A percentile compares a stretch with the other conserved stretches of the same genome.
Evolutionary conservation across 2,888 invertebrate genomes (phyloP).

Genomic region (Hypena proboscidalis): DNA sequence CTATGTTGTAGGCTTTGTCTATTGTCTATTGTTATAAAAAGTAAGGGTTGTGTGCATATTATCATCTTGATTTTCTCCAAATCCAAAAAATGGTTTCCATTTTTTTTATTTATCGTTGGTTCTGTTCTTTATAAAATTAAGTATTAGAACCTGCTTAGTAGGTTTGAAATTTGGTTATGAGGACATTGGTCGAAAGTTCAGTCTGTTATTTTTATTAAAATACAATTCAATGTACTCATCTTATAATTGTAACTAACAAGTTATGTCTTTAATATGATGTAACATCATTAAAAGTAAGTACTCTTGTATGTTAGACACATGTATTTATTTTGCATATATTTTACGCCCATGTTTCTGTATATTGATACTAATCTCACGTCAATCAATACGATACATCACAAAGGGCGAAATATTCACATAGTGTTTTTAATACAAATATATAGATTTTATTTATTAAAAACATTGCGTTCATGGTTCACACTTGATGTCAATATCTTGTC

Average conservation of each 20-base stretch:
- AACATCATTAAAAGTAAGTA: not conserved
- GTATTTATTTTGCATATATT: not conserved
- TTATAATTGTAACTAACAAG: too few species aligned
- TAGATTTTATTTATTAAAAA: not conserved
- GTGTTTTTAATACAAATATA: not conserved
- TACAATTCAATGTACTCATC: too few species aligned
- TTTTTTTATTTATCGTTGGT: too few species aligned
- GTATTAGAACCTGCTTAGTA: too few species aligned
- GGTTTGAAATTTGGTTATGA: too few species aligned
- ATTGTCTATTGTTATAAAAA: conserved; percentile 8
- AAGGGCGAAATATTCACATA: not conserved
- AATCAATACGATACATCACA: conserved; percentile 9
- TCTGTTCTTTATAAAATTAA: too few species aligned
- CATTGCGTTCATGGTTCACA: not conserved
- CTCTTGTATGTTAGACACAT: not conserved
- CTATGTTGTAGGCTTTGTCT: too few species aligned
- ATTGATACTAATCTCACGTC: conserved; percentile 15
- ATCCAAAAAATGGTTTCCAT: too few species aligned
- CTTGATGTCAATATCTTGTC: not conserved
- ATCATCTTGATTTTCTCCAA: too few species aligned
- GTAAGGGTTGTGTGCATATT: conserved; percentile 7
- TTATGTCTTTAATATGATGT: not conserved
- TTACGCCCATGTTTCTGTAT: conserved; percentile 11
- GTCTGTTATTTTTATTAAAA: too few species aligned
- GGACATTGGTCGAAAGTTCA: too few species aligned